These are phyloP conservation scores for Hirtodrosophila duncani DNA, from an alignment of 2,888 invertebrate genomes.

Conservation along the genomic window DNA sequence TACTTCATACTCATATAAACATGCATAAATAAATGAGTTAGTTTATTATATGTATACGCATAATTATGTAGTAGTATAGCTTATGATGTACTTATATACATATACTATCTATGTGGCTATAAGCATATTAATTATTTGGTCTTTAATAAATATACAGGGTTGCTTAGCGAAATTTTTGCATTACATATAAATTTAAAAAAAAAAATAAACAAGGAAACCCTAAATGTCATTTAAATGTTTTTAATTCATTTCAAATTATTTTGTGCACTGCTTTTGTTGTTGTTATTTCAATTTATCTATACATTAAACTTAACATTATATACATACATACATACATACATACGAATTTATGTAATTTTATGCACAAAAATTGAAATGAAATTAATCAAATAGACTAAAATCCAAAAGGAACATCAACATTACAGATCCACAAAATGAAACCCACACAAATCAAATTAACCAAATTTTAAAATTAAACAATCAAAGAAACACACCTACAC, in stretches of 20 bases:
- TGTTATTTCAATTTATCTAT: conserved; percentile 41
- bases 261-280: conserved; percentile 41
- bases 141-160: conserved; percentile 65
- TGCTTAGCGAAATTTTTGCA: conserved; percentile 73
- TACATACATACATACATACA: neutral
- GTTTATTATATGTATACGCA: conserved; percentile 4
- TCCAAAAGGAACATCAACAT: neutral
- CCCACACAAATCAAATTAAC: conserved; percentile 29
- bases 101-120: conserved; percentile 11
- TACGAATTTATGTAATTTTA: conserved; percentile 11
- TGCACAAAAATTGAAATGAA: neutral
- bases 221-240: conserved; percentile 10
- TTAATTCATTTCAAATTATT: conserved; percentile 18
- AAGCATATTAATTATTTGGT: conserved; percentile 46
- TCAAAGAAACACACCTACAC: conserved; percentile 50
- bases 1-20: too few relatives aligned
- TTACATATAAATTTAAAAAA: conserved; percentile 35
- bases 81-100: conserved; percentile 17
- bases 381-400: neutral
- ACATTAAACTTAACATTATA: too few relatives aligned
- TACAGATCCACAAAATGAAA: conserved; percentile 30
- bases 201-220: neutral
- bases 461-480: conserved; percentile 18
- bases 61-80: conserved; percentile 4
- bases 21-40: too few relatives aligned